phyloP scores from a whole-genome alignment of 1,140 invertebrate species.

The Polyergus mexicanus region DNA sequence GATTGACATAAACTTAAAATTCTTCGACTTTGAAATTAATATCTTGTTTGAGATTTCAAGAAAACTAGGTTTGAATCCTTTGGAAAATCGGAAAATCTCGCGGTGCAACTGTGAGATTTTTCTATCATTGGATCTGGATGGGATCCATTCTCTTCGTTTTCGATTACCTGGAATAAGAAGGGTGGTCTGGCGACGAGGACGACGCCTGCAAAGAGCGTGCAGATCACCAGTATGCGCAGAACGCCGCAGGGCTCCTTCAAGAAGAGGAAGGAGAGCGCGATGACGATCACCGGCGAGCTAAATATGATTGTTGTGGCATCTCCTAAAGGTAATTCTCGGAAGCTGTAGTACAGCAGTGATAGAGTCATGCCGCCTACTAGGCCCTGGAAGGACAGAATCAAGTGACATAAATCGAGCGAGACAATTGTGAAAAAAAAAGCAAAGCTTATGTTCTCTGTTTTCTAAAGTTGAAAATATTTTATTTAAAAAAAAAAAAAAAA shows the following conservation, averaged over 20 bases:
- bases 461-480: background rate
- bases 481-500: background rate
- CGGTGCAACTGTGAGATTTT: too few species aligned
- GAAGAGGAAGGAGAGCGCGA: conserved; percentile 87
- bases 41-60: background rate
- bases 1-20: background rate
- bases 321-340: conserved; percentile 87
- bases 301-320: conserved; percentile 89
- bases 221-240: conserved; percentile 86
- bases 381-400: conserved; percentile 79
- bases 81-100: too few species aligned
- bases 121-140: too few species aligned
- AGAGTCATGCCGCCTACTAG: conserved; percentile 86
- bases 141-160: background rate
- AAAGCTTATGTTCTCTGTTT: background rate
- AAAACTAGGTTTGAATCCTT: too few species aligned
- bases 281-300: conserved; percentile 88
- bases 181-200: conserved; percentile 87
- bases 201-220: conserved; percentile 86
- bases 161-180: conserved; percentile 85
- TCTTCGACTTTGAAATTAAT: background rate
- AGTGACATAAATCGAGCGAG: background rate
- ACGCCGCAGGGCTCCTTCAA: conserved; percentile 88
- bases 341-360: conserved; percentile 86
- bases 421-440: background rate